Conservation (phyloP, 1,140 invertebrate species). For the Cyclina sinensis region DNA sequence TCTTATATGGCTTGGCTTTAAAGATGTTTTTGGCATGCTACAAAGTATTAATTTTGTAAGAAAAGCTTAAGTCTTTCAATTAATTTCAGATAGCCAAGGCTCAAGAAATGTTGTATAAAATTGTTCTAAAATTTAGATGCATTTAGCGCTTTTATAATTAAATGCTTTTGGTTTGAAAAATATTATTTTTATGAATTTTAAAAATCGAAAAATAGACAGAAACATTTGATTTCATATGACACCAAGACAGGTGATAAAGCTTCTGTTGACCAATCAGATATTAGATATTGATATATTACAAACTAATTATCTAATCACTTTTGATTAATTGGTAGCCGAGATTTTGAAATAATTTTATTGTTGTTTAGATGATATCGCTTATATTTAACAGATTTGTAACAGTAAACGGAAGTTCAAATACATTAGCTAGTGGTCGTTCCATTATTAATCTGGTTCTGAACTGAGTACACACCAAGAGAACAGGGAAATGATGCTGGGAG, state of each 20-base stretch:
- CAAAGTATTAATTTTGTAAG: background rate
- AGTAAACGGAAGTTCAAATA: conserved; percentile 14
- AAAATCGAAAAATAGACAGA: too few species aligned
- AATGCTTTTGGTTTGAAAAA: too few species aligned
- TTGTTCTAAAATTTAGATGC: too few species aligned
- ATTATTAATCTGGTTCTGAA: background rate
- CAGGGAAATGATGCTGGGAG: background rate
- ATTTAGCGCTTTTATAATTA: too few species aligned
- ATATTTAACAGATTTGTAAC: background rate
- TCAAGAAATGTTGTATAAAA: too few species aligned
- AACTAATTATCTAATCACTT: background rate
- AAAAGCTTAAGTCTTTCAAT: too few species aligned
- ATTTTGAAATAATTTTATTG: conserved; percentile 23
- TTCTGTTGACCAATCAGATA: conserved; percentile 18
- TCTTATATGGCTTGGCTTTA: background rate
- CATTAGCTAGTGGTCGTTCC: background rate
- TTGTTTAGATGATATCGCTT: conserved; percentile 8
- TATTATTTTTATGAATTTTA: too few species aligned
- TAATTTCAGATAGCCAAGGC: too few species aligned
- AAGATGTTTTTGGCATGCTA: background rate
- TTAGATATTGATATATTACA: background rate
- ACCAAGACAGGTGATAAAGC: conserved; percentile 13
- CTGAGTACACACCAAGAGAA: background rate
- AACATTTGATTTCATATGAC: background rate
- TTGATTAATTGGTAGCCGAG: conserved; percentile 13